Conservation (phyloP, 1,140 invertebrate species). For the Drosophila grimshawi region DNA sequence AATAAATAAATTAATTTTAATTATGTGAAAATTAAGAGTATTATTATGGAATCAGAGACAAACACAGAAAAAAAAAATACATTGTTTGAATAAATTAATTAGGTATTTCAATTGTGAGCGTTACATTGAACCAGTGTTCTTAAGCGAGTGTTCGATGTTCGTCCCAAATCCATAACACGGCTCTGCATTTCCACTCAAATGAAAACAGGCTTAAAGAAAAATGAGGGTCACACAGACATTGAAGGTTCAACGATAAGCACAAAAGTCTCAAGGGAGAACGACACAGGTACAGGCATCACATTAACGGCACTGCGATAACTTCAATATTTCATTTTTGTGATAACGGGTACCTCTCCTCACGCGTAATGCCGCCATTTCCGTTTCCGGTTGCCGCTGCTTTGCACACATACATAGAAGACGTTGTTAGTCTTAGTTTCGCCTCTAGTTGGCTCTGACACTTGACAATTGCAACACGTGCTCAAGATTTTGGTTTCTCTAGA, state of each 20-base stretch:
- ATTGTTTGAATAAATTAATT: background rate
- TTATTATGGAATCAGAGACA: too few species aligned
- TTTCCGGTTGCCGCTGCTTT: slow-evolving; percentile 52
- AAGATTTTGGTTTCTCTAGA: slow-evolving; percentile 34
- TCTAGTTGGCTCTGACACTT: slow-evolving; percentile 53
- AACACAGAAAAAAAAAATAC: background rate
- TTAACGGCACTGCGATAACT: slow-evolving; percentile 70
- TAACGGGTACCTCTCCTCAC: slow-evolving; percentile 26
- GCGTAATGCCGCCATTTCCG: slow-evolving; percentile 66
- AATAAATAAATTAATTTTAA: too few species aligned
- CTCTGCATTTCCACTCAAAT: too few species aligned
- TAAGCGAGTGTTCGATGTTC: too few species aligned
- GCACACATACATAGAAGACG: slow-evolving; percentile 32
- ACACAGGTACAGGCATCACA: slow-evolving; percentile 34
- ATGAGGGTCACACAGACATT: background rate
- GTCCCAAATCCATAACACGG: too few species aligned
- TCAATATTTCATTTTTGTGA: slow-evolving; percentile 73
- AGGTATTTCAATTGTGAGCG: too few species aligned
- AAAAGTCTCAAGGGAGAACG: slow-evolving; percentile 17
- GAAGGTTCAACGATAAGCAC: slow-evolving; percentile 51
- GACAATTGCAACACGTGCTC: slow-evolving; percentile 79
- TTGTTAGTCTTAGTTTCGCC: slow-evolving; percentile 21
- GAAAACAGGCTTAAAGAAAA: background rate
- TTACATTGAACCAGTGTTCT: background rate
- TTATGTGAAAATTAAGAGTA: too few species aligned